These are phyloP conservation scores for Papilio protenor DNA, from an alignment of 2,888 invertebrate species.

Conservation along the genomic window DNA sequence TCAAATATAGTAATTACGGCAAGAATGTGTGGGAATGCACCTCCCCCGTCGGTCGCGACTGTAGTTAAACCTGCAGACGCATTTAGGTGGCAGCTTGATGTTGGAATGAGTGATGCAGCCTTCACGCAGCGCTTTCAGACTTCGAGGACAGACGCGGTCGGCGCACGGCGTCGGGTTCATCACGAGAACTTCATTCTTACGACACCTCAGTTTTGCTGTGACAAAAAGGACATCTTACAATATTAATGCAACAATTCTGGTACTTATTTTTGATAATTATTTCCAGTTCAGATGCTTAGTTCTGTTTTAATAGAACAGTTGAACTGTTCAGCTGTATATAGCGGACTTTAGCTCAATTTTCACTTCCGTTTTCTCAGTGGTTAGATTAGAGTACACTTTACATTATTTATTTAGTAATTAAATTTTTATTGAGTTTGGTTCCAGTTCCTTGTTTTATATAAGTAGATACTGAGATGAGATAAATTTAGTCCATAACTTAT, in stretches of 20 bases:
- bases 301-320: no score
- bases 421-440: no score
- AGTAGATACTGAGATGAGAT: no score
- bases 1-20: conserved; percentile 38
- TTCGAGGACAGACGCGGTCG: conserved; percentile 28
- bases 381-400: no score
- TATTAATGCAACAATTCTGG: not conserved
- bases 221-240: conserved; percentile 7
- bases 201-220: conserved; percentile 24
- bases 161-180: conserved; percentile 30
- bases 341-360: no score
- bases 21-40: conserved; percentile 37
- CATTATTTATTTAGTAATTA: no score
- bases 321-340: no score
- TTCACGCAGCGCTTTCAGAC: not conserved
- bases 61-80: conserved; percentile 38
- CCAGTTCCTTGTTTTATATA: no score
- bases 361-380: no score
- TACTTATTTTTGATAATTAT: not conserved
- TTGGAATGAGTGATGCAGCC: conserved; percentile 29
- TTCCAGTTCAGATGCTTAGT: no score
- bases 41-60: conserved; percentile 31
- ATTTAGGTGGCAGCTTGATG: conserved; percentile 34
- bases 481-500: no score
- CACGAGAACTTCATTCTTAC: conserved; percentile 32